Percentiles rank a stretch among this genome's conserved stretches.
These are phyloP conservation scores for Paelopatides confundens DNA, from an alignment of 53 echinoderm and acorn worm genomes.

Conservation along the genomic window DNA sequence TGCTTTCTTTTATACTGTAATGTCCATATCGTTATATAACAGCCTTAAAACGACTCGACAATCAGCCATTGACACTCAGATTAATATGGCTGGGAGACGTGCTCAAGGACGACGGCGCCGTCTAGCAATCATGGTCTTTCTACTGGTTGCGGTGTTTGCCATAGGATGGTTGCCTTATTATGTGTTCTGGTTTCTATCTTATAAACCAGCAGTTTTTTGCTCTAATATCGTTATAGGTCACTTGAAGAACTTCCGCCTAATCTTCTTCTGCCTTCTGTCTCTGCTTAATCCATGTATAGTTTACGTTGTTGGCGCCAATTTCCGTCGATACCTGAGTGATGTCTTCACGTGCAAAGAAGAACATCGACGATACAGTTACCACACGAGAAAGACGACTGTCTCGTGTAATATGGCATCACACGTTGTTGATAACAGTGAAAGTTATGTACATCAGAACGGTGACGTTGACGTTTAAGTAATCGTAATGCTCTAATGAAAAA, in stretches of 20 bases:
- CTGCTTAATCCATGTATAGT: constrained; percentile 36
- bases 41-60: neutral
- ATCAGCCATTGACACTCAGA: neutral
- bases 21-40: neutral
- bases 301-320: constrained; percentile 24
- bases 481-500: no score
- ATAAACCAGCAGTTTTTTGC: neutral
- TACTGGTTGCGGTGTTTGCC: constrained; percentile 17
- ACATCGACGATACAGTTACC: neutral
- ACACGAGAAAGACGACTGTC: constrained; percentile 13
- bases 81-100: neutral
- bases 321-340: neutral
- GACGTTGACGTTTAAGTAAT: neutral
- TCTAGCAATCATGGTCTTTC: constrained; percentile 25
- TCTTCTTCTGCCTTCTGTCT: constrained; percentile 31
- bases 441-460: neutral
- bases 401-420: neutral
- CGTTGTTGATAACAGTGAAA: neutral
- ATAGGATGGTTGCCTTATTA: constrained; percentile 47
- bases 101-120: constrained; percentile 8
- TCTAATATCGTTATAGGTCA: constrained; percentile 5
- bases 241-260: constrained; percentile 27
- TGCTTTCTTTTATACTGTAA: constrained; percentile 4
- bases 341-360: constrained; percentile 19
- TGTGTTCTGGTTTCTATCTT: neutral